Percentiles rank a stretch among this genome's conserved stretches.
Conservation (phyloP, 1,140 invertebrate species). For the Scaptomyza hsui region DNA sequence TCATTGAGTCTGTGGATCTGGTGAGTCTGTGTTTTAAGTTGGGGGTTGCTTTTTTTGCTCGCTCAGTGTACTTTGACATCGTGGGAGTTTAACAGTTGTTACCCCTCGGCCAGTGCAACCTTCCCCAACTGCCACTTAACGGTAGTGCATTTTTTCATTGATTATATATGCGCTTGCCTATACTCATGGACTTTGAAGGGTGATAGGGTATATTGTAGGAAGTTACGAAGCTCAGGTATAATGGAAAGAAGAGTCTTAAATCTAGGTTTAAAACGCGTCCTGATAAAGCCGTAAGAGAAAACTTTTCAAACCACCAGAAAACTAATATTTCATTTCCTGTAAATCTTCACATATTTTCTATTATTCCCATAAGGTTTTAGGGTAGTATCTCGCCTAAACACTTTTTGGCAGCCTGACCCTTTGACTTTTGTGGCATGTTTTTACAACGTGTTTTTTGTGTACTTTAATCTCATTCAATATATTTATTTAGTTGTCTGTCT, state of each 20-base stretch:
- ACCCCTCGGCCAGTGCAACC: background rate
- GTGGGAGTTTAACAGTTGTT: constrained; percentile 70
- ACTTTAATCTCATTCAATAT: constrained; percentile 64
- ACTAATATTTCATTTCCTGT: no score
- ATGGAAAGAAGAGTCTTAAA: no score
- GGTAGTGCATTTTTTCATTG: constrained; percentile 46
- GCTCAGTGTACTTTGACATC: constrained; percentile 58
- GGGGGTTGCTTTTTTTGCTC: background rate
- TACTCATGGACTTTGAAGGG: background rate
- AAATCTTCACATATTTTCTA: no score
- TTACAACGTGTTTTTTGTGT: constrained; percentile 34
- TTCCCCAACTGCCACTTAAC: background rate
- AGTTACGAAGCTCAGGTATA: no score
- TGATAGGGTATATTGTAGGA: no score
- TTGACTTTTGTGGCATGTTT: constrained; percentile 22
- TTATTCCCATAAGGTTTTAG: no score
- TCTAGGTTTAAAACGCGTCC: no score
- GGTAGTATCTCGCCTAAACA: constrained; percentile 6
- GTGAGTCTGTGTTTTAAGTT: no score
- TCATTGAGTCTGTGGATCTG: constrained; percentile 32
- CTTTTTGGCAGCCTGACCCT: background rate
- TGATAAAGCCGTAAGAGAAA: no score
- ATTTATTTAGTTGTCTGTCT: constrained; percentile 45
- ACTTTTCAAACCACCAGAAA: no score
- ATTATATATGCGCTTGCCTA: constrained; percentile 5